A percentile compares a stretch with the other conserved stretches of the same genome.
Conservation (phyloP, 2,113 vertebrate species). For the Oryctolagus cuniculus region DNA sequence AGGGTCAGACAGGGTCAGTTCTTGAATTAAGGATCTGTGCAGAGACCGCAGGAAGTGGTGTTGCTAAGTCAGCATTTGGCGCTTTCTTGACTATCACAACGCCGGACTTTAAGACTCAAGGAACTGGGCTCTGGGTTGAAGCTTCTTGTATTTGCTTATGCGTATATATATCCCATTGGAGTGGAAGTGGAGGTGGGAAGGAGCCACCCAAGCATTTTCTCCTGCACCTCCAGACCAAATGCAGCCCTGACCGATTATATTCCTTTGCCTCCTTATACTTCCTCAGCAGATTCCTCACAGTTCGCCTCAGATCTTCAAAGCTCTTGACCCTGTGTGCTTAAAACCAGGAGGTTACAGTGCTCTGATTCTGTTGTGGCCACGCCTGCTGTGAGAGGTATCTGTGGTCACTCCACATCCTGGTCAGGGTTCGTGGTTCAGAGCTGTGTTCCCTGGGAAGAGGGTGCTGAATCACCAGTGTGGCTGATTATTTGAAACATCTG, state of each 20-base stretch:
- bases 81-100: slow-evolving; percentile 52
- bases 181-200: slow-evolving; percentile 59
- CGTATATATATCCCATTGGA: not conserved
- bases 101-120: slow-evolving; percentile 63
- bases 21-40: slow-evolving; percentile 51
- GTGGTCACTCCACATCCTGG: slow-evolving; percentile 68
- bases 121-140: slow-evolving; percentile 64
- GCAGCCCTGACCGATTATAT: slow-evolving; percentile 61
- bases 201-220: slow-evolving; percentile 39
- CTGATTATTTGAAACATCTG: slow-evolving; percentile 62
- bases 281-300: slow-evolving; percentile 52
- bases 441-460: not conserved
- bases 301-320: slow-evolving; percentile 71
- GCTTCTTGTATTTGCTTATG: slow-evolving; percentile 61
- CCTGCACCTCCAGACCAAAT: slow-evolving; percentile 28
- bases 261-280: not conserved
- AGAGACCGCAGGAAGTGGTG: slow-evolving; percentile 35
- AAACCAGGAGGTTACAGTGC: slow-evolving; percentile 54
- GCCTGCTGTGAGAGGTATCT: slow-evolving; percentile 31
- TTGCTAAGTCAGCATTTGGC: slow-evolving; percentile 35
- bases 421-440: slow-evolving; percentile 56
- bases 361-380: not conserved
- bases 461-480: not conserved
- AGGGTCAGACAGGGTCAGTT: slow-evolving; percentile 70
- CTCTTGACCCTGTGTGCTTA: slow-evolving; percentile 41